Evolutionary conservation across 2,888 invertebrate species (phyloP), one percentile per base, ranked within the genome.

Genomic region (Germaria angustata): DNA sequence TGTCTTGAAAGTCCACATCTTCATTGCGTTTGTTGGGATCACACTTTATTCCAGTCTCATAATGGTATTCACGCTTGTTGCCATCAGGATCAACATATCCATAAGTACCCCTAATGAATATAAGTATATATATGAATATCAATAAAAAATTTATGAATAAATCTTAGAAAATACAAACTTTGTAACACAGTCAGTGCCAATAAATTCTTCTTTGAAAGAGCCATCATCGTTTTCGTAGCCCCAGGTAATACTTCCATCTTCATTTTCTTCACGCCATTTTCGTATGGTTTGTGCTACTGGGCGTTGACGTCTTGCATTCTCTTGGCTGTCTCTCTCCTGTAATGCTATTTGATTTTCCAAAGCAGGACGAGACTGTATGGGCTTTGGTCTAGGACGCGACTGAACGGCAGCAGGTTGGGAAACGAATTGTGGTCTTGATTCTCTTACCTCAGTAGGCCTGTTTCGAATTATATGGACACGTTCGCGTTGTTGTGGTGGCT

Each of bases 171-270:
- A 36, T 51, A 87, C 88, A 88, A 72, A 91, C 91, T 92, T 92
- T 24, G 95, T 95, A 80, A 95, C 90, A 87, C 95, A 95, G 90
- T 96, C 95, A 11, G 93, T 92, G 53, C 96, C 96, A 85, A 96
- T 95, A 8, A 94, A 93, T 92, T 96, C 96, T 89, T 96, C 96
- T 89, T 96, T 96, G 91, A 95, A 96, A 1, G 95, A 95, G 22
- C 96, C 96, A 87, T 96, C 96, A 86, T 96, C 96, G 89, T 96
- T 96, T 90, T 96, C 96, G 88, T 95, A 96, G 61, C 96, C 96
- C 96, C 96, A 96, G 0, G 95, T 95, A 86, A 96, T 96, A 88
- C 95, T 96, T 46, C 96, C 96, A 73, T 91, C 91, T 55, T 91
- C 91, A 87, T 96, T 95, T 89, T 96, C 96, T 51, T 96, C 96